Evolutionary conservation across 2,888 invertebrate species (phyloP), one percentile per base, ranked within the genome.

Genomic region (Amphipoea oculea): DNA sequence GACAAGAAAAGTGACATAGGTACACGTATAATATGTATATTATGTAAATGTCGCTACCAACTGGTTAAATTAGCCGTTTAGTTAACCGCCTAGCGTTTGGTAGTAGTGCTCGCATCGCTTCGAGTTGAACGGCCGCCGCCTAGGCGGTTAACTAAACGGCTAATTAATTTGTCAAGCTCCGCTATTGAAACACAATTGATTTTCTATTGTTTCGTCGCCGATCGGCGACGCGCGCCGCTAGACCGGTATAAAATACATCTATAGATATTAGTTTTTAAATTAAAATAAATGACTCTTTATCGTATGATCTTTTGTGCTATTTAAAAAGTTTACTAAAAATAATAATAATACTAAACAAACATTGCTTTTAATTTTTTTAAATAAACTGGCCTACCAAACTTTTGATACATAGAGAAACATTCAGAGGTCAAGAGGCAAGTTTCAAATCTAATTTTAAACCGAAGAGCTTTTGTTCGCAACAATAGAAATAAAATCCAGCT

Each of bases 401-500:
- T 62, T 20, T 54, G 12, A n/a, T 6, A 81, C 40, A 45, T 9
- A 69, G 0, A 70, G 11, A 76, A 66, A 57, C 11, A 73, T 68
- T 42, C 7, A 81, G 42, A 57, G 68, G 68, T 51, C 68, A 69
- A 76, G 17, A 85, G 1, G 0, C 20, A 62, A 20, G 45, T 63
- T 73, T 40, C 36, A 60, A 65, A 60, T 78, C 36, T 62, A 76
- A 70, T 76, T 83, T 65, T 60, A 68, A 71, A 60, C 45, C 51
- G 11, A 66, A 83, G 5, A 66, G 45, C 60, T 65, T 79, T 73
- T 72, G 60, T 79, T 65, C 7, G 48, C 42, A 79, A 84, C 76
- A 76, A 84, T 62, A 71, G 66, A 70, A 76, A 83, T 85, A 80
- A 80, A 80, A 86, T 73, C 48, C 73, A 79, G 66, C 68, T 78